Conservation (phyloP, 2,797 vertebrate species). For the Anisognathus igniventris region DNA sequence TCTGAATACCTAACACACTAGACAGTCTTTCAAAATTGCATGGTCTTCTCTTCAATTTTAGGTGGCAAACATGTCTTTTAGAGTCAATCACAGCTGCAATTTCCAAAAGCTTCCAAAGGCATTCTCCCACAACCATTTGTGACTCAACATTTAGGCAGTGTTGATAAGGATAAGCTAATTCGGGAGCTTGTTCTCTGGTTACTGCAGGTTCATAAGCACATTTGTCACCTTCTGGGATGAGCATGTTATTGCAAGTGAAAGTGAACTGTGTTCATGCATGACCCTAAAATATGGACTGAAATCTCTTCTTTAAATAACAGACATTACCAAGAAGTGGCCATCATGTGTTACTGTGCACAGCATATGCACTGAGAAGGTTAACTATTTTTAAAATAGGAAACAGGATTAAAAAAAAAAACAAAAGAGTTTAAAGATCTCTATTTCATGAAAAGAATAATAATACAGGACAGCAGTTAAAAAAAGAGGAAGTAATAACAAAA, state of each 20-base stretch:
- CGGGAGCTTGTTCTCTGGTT: background rate
- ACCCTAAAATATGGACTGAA: background rate
- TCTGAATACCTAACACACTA: background rate
- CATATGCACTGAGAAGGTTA: background rate
- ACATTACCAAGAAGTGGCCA: background rate
- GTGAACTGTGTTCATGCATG: background rate
- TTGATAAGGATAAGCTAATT: constrained; percentile 24
- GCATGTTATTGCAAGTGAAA: constrained; percentile 4
- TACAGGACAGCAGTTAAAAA: background rate
- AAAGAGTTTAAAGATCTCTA: background rate
- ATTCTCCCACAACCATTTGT: background rate
- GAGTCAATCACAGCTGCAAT: background rate
- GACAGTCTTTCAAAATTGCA: background rate
- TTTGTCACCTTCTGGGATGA: background rate
- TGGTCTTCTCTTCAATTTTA: background rate
- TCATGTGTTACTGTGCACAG: background rate
- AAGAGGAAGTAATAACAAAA: background rate
- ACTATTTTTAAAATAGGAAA: constrained; percentile 11
- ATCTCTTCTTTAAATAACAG: constrained; percentile 15
- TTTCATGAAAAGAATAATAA: constrained; percentile 18
- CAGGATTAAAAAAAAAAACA: background rate
- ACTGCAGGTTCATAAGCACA: background rate
- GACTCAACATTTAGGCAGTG: background rate
- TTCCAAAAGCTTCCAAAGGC: background rate
- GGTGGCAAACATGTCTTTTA: background rate